phyloP scores from a whole-genome alignment of 1,140 invertebrate genomes.

The Centruroides vittatus region DNA sequence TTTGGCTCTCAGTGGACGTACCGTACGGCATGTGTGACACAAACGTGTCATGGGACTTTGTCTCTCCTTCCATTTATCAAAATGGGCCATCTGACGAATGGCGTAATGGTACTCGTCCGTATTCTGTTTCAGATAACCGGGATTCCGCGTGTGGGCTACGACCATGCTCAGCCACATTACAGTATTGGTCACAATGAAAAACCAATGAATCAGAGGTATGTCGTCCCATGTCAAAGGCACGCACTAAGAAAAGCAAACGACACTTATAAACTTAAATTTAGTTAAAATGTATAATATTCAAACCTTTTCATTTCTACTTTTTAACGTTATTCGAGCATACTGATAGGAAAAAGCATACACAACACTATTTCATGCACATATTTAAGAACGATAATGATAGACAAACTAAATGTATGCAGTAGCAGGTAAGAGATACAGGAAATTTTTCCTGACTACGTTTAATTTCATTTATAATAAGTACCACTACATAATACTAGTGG shows the following conservation, averaged over 20 bases:
- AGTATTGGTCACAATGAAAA: conserved; percentile 76
- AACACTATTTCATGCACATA: too few species aligned
- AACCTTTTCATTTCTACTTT: too few species aligned
- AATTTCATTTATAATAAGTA: too few species aligned
- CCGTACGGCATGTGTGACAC: conserved; percentile 78
- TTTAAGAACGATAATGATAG: too few species aligned
- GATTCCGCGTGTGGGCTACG: conserved; percentile 72
- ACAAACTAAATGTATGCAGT: too few species aligned
- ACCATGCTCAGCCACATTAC: conserved; percentile 86
- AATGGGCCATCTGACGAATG: conserved; percentile 70
- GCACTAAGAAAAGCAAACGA: conserved; percentile 35
- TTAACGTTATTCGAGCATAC: too few species aligned
- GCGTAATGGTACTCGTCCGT: conserved; percentile 75
- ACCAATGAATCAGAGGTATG: conserved; percentile 64
- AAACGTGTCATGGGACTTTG: conserved; percentile 68
- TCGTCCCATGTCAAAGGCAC: conserved; percentile 83
- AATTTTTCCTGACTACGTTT: too few species aligned
- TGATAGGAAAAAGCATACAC: too few species aligned
- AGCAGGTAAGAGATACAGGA: too few species aligned
- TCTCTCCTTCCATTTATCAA: conserved; percentile 74
- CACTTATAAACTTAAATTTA: too few species aligned
- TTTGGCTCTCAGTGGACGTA: conserved; percentile 71
- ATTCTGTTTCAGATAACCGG: conserved; percentile 73
- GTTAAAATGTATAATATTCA: too few species aligned
- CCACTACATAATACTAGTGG: too few species aligned